phyloP scores from a whole-genome alignment of 2,113 vertebrate species.

The Myotis brandtii region DNA sequence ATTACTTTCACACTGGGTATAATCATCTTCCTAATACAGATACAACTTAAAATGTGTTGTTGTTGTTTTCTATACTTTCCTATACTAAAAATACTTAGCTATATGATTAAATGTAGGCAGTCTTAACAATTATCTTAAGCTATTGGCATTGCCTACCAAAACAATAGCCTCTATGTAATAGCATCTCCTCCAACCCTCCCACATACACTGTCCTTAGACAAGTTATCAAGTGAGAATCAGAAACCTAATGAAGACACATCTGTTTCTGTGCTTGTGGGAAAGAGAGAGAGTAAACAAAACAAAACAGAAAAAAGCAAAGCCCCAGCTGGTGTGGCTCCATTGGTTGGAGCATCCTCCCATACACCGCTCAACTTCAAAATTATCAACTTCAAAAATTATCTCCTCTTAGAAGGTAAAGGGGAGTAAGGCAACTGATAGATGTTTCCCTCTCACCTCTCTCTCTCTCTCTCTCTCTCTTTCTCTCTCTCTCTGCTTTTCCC shows the following conservation, averaged over 20 bases:
- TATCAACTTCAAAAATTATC: too few species aligned
- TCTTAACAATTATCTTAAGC: neutral
- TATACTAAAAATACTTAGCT: neutral
- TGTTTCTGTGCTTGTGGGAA: neutral
- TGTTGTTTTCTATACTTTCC: neutral
- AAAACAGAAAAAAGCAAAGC: neutral
- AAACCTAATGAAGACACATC: neutral
- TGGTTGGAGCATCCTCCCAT: too few species aligned
- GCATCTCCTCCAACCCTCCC: neutral
- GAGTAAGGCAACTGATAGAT: too few species aligned
- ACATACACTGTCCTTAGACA: neutral
- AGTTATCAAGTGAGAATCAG: neutral
- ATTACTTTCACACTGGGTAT: constrained; percentile 67
- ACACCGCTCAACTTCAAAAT: too few species aligned
- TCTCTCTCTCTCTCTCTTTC: too few species aligned
- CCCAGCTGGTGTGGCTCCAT: too few species aligned
- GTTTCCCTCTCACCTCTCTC: too few species aligned
- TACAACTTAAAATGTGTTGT: neutral
- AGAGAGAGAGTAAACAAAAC: neutral
- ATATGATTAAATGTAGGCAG: neutral
- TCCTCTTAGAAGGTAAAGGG: too few species aligned
- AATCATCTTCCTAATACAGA: constrained; percentile 37
- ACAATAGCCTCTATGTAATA: neutral
- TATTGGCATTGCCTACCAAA: constrained; percentile 1
- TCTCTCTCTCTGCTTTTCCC: too few species aligned